Evolutionary conservation across 2,797 vertebrate species (phyloP), one percentile per base, ranked within the genome.

Genomic region (Hemitrygon akajei): DNA sequence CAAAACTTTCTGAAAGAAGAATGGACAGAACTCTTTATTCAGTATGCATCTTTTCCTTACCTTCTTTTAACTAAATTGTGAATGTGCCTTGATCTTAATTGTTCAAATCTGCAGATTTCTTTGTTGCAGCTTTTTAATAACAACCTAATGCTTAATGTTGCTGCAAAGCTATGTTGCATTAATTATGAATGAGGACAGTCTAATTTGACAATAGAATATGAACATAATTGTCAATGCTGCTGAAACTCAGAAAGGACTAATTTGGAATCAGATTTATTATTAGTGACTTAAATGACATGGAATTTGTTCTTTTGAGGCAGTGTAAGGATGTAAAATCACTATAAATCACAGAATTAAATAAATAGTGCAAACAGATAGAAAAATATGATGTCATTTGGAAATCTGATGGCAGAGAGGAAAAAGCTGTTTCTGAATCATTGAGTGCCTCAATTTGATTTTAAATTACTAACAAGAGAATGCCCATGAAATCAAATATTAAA

Each of bases 1-100:
- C 95, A 82, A 95, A 94, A 94, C 94, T 96, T 11, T 30, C 94
- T 63, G 71, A 93, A n/a, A 92, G 93, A 93, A 94, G 14, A 94
- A 95, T 93, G 95, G 94, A 93, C 81, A 94, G 94, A 93, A 80
- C 94, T 91, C 94, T 40, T 82, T 60, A 92, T 0, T 1, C 0
- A 2, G 82, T 94, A 95, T 1, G 94, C 86, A 58, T 18, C 93
- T 56, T 71, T 73, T 94, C 40, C 69, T 95, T 47, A 47, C 47
- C 47, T 47, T 47, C 94, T 86, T 37, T 12, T 34, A 93, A 69
- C 20, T 5, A 18, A 93, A 34, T 93, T 47, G n/a, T 75, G 94
- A 37, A 69, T 22, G 27, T 37, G 63, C 7, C 18, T 37, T 89
- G 86, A 89, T 7, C 18, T 20, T 16, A 3, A 34, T 30, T 66